Evolutionary conservation across 2,113 vertebrate genomes (phyloP), one percentile per base, ranked within the genome.

Genomic region (Hippocampus guttulatus): DNA sequence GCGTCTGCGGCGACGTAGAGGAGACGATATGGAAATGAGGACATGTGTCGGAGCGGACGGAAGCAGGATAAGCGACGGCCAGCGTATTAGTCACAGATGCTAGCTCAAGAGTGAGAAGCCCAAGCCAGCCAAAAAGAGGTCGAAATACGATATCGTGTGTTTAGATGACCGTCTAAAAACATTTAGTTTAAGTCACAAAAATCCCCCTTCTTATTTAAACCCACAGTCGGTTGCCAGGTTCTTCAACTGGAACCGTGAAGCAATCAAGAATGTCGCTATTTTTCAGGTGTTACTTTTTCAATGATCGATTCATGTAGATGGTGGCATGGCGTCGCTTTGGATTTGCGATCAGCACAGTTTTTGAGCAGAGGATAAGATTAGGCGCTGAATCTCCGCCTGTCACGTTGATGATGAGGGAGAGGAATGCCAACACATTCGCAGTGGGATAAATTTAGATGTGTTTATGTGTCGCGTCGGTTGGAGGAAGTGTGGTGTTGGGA

Each of bases 61-160:
- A 21, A 55, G 52, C 52, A 52, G 25, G 49, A 75, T 60, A 62
- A 69, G 60, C 71, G 21, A 21, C 10, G 38, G 68, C 70, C 74
- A 68, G 47, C 55, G 66, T 79, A 75, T 70, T 76, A 71, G 79
- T 78, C 75, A 80, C 30, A 60, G 77, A 70, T 75, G 61, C 49
- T 67, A 64, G 68, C 68, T 76, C 66, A 67, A 63, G 41, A 40
- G 67, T 43, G 45, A 64, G 61, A 54, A 64, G 30, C 49, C 41
- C 65, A 49, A 1, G 12, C 69, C 58, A 69, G 23, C 52, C 52
- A 55, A 58, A 18, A 9, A 20, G 33, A 63, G 25, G 51, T 1
- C 16, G 21, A 64, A 55, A 64, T 67, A 25, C 23, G 33, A 64
- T 67, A 58, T 55, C n/a, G 52, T 54, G 10, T 43, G 21, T 62